Evolutionary conservation across 2,888 invertebrate genomes (phyloP).

Genomic region (Mechanitis messenoides): DNA sequence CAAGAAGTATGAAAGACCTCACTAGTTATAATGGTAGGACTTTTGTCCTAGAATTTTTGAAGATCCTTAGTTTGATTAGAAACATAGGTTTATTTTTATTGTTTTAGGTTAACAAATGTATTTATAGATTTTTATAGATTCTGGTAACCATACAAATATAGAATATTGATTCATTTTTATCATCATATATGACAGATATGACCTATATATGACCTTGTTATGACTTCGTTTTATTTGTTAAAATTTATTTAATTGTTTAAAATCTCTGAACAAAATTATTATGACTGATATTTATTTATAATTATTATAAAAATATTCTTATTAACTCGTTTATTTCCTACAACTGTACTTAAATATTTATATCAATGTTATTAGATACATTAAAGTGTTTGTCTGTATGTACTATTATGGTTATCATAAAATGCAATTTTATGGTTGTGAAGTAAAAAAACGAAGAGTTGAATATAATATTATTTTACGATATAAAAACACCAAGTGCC

Average conservation of each 20-base stretch:
- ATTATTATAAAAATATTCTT: too few species aligned
- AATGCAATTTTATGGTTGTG: conserved; percentile 58
- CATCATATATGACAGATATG: conserved; percentile 5
- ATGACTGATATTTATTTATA: too few species aligned
- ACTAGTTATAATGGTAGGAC: conserved; percentile 50
- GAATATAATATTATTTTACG: conserved; percentile 25
- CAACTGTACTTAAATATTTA: neutral
- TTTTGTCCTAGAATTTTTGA: conserved; percentile 18
- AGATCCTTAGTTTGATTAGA: conserved; percentile 17
- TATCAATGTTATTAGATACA: conserved; percentile 16
- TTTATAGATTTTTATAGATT: conserved; percentile 24
- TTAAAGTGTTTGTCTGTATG: conserved; percentile 15
- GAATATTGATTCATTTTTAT: conserved; percentile 18
- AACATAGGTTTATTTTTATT: conserved; percentile 19
- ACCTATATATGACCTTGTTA: too few species aligned
- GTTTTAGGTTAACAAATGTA: conserved; percentile 24
- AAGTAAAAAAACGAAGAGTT: conserved; percentile 39
- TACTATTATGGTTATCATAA: conserved; percentile 17
- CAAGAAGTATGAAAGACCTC: conserved; percentile 49
- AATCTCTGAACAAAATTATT: too few species aligned
- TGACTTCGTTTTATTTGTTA: too few species aligned
- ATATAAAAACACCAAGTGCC: conserved; percentile 19
- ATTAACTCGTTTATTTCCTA: too few species aligned
- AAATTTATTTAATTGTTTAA: too few species aligned
- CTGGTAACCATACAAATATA: conserved; percentile 14